Evolutionary conservation across 2,113 vertebrate genomes (phyloP), one percentile per base, ranked within the genome.

Genomic region (Panthera leo): DNA sequence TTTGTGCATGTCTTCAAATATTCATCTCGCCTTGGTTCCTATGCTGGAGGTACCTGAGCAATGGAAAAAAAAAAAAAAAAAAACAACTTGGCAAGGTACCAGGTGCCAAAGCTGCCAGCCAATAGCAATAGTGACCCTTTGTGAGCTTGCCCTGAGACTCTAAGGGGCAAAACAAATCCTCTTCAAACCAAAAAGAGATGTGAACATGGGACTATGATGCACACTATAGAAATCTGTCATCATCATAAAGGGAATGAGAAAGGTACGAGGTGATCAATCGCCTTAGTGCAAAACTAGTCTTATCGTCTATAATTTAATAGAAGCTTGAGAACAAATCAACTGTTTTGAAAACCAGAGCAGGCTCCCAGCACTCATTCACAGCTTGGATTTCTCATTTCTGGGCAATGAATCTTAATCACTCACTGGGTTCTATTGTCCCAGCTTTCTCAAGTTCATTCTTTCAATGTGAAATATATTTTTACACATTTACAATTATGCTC

Each of bases 371-470:
- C 88, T 80, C 31, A 27, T 96, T 95, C 96, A 95, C 76, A 98
- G 93, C 95, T 65, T 87, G 96, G 93, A 96, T 97, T 97, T 96
- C 96, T 58, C 95, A 48, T 97, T 96, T 98, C 95, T 98, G 97
- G 95, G 97, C 94, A 96, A 88, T 91, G 84, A 97, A 98, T 98
- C 95, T 98, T 97, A 85, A 97, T 94, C 97, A 84, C 48, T 94
- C 97, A 84, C 48, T 87, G 58, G 36, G 80, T 94, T 95, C 97
- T 80, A 93, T 51, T 42, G 51, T 94, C 94, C 91, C 88, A 90
- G 94, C 97, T 98, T 97, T 96, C 87, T 34, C 55, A 97, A 97
- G 65, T 97, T 97, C 95, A 96, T 98, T 96, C 95, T 98, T 97
- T 76, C 82, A 89, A 94, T 76, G 96, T 87, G 75, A 98, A 97